A percentile compares a stretch with the other conserved stretches of the same genome.
These are phyloP conservation scores for Apis cerana DNA, from an alignment of 1,140 invertebrate genomes.

Conservation along the genomic window DNA sequence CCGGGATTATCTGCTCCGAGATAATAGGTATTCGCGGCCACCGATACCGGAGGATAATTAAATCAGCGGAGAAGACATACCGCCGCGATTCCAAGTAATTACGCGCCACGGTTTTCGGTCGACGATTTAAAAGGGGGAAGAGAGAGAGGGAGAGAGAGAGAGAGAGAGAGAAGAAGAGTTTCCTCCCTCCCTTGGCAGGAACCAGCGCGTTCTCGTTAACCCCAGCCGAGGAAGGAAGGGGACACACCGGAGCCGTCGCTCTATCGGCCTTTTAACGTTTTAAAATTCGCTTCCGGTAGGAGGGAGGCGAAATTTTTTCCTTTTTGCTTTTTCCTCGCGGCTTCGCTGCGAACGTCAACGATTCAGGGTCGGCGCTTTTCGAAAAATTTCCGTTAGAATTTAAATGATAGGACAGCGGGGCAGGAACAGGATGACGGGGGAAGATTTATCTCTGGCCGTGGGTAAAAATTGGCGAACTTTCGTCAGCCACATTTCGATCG, in stretches of 20 bases:
- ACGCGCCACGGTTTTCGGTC: neutral
- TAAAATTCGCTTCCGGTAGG: neutral
- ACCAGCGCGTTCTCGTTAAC: neutral
- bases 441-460: too few relatives aligned
- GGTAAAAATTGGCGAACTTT: too few relatives aligned
- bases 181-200: neutral
- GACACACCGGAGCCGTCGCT: neutral
- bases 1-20: conserved; percentile 24
- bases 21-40: conserved; percentile 11
- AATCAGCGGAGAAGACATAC: conserved; percentile 20
- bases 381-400: neutral
- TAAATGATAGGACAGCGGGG: too few relatives aligned
- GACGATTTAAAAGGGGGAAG: neutral
- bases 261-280: conserved; percentile 15
- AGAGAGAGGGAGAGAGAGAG: too few relatives aligned
- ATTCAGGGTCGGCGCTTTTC: neutral
- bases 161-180: too few relatives aligned
- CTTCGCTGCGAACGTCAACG: neutral
- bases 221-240: neutral
- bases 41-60: conserved; percentile 31
- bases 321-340: neutral
- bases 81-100: conserved; percentile 22
- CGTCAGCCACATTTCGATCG: neutral
- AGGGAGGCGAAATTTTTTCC: neutral
- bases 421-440: too few relatives aligned